A percentile compares a stretch with the other conserved stretches of the same genome.
phyloP scores from a whole-genome alignment of 2,797 vertebrate species.

The Fundulus diaphanus region DNA sequence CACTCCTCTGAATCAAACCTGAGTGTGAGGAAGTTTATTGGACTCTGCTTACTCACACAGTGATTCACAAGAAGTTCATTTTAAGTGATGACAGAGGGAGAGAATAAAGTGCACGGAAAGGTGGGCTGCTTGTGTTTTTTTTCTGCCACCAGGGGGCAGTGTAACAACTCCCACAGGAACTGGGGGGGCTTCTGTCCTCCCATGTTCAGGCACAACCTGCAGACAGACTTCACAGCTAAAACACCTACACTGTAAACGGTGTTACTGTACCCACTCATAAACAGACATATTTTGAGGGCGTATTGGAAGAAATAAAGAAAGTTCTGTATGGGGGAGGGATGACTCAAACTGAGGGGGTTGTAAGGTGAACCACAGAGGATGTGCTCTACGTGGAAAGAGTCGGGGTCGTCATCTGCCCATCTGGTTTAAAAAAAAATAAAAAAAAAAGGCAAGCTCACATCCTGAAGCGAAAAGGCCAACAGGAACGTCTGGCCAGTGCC shows the following conservation, averaged over 20 bases:
- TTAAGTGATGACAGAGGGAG: constrained; percentile 53
- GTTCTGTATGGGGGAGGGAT: constrained; percentile 38
- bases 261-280: constrained; percentile 32
- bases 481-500: constrained; percentile 43
- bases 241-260: constrained; percentile 21
- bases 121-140: not conserved
- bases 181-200: constrained; percentile 4
- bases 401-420: constrained; percentile 21
- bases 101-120: constrained; percentile 24
- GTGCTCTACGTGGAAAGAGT: not conserved
- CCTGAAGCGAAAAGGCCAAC: constrained; percentile 35
- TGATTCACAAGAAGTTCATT: constrained; percentile 30
- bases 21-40: constrained; percentile 11
- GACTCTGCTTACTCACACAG: constrained; percentile 54
- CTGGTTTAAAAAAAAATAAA: no score
- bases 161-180: constrained; percentile 67
- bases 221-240: constrained; percentile 8
- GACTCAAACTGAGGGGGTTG: constrained; percentile 10
- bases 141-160: constrained; percentile 75
- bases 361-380: constrained; percentile 42
- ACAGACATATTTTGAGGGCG: constrained; percentile 15
- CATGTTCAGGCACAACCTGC: constrained; percentile 8
- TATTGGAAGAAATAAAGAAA: constrained; percentile 53
- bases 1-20: constrained; percentile 21
- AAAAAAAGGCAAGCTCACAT: constrained; percentile 55